Conservation (phyloP, 1,140 invertebrate species). For the Luehdorfia chinensis region DNA sequence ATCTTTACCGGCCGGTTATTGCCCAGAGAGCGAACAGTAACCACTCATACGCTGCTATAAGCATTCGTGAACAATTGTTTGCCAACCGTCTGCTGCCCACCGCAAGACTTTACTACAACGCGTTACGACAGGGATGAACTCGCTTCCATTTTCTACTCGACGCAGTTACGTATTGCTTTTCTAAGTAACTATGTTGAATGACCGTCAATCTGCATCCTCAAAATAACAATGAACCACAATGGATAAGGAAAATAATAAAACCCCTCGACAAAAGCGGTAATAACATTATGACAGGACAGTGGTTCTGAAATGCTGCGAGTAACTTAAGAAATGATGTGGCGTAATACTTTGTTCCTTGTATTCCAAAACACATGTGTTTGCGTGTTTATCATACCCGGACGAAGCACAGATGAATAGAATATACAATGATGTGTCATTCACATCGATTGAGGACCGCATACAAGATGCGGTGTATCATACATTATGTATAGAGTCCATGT, state of each 20-base stretch:
- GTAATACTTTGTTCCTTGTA: constrained; percentile 50
- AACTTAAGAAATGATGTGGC: constrained; percentile 25
- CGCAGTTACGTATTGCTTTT: not conserved
- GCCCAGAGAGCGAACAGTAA: constrained; percentile 44
- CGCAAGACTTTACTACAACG: constrained; percentile 18
- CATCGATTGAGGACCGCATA: constrained; percentile 74
- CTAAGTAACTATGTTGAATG: not conserved
- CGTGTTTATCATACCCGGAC: constrained; percentile 65
- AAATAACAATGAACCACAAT: constrained; percentile 9
- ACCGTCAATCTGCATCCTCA: not conserved
- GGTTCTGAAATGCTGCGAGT: not conserved
- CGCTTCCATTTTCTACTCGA: constrained; percentile 2
- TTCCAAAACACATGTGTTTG: constrained; percentile 64
- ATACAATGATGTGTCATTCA: constrained; percentile 74
- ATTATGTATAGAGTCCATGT: constrained; percentile 62
- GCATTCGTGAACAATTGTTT: constrained; percentile 54
- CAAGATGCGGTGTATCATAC: constrained; percentile 66
- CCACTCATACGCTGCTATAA: constrained; percentile 44
- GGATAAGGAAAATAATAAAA: constrained; percentile 12
- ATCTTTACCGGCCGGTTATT: constrained; percentile 22
- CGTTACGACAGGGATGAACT: constrained; percentile 4
- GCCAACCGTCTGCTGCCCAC: constrained; percentile 31
- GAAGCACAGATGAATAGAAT: constrained; percentile 66
- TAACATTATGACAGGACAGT: not conserved
- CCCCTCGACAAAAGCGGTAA: constrained; percentile 2